A percentile compares a stretch with the other conserved stretches of the same genome.
Conservation (phyloP, 1,140 invertebrate genomes). For the Mycetomoellerius zeteki region DNA sequence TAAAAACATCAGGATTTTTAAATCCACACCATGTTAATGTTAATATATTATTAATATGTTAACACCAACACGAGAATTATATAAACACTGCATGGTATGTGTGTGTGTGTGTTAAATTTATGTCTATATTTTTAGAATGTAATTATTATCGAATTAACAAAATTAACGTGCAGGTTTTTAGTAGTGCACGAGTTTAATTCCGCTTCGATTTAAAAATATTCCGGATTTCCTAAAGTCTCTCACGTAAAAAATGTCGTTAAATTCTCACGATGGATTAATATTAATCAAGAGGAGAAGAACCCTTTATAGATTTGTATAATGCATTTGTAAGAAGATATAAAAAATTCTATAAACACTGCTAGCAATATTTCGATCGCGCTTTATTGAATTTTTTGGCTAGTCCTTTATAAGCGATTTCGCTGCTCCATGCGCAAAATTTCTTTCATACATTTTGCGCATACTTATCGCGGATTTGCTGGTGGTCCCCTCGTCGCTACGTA, state of each 20-base stretch:
- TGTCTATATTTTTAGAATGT: too few species aligned
- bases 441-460: slow-evolving; percentile 57
- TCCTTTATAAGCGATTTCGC: slow-evolving; percentile 11
- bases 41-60: too few species aligned
- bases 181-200: neutral
- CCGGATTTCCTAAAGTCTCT: neutral
- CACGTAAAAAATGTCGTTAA: neutral
- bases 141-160: neutral
- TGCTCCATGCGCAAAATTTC: slow-evolving; percentile 24
- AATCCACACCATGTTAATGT: too few species aligned
- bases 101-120: too few species aligned
- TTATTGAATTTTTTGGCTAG: neutral
- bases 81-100: too few species aligned
- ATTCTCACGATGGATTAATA: neutral
- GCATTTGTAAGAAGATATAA: too few species aligned
- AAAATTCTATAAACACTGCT: neutral
- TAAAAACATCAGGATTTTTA: too few species aligned
- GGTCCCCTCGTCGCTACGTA: neutral
- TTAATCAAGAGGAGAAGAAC: neutral
- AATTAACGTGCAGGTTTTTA: neutral
- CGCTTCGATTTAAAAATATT: neutral
- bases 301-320: neutral
- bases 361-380: neutral
- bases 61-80: too few species aligned
- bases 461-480: slow-evolving; percentile 46